Conservation (phyloP, 2,113 vertebrate genomes). For the Anas platyrhynchos region DNA sequence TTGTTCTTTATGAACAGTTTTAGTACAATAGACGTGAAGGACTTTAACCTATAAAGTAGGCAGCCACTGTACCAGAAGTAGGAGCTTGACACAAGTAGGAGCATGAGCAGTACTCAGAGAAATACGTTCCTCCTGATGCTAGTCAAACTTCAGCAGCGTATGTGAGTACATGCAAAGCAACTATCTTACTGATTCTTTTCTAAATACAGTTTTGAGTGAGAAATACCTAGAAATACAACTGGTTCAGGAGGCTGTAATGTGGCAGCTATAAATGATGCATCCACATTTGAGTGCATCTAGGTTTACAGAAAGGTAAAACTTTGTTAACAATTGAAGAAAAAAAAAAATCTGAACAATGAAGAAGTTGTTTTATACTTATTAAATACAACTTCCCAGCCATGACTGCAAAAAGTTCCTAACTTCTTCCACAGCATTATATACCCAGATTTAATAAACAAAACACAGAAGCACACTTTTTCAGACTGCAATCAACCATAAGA, state of each 20-base stretch:
- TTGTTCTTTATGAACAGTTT: background rate
- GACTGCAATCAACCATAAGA: background rate
- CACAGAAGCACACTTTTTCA: background rate
- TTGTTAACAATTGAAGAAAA: background rate
- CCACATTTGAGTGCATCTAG: no score
- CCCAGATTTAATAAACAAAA: background rate
- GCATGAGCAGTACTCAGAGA: fast-evolving
- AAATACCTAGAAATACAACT: background rate
- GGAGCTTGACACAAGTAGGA: background rate
- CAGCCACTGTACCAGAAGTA: background rate
- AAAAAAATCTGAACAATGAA: background rate
- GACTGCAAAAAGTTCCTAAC: background rate
- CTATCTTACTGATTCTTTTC: fast-evolving
- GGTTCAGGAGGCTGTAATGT: background rate
- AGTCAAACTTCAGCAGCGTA: background rate
- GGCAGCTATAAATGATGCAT: fast-evolving
- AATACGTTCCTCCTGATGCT: background rate
- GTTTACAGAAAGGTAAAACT: no score
- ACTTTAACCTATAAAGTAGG: background rate
- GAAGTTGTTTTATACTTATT: background rate
- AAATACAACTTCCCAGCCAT: background rate
- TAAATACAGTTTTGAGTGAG: background rate
- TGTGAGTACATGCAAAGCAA: background rate
- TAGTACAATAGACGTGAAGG: background rate
- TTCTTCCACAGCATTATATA: background rate